phyloP scores from a whole-genome alignment of 2,797 vertebrate genomes.

The Masticophis lateralis region DNA sequence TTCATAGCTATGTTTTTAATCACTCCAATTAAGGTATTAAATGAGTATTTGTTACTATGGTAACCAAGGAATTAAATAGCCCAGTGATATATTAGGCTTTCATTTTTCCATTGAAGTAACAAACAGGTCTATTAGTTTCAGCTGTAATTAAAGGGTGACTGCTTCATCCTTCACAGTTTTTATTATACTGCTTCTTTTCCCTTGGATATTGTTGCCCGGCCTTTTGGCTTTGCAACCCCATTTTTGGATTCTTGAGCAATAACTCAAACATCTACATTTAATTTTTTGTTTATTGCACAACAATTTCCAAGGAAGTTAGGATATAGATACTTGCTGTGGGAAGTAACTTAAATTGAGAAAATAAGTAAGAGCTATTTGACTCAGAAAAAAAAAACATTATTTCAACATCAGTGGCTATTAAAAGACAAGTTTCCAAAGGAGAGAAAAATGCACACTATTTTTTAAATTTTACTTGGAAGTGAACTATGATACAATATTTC shows the following conservation, averaged over 20 bases:
- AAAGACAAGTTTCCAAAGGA: neutral
- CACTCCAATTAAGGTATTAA: slow-evolving; percentile 36
- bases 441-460: neutral
- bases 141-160: neutral
- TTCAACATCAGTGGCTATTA: neutral
- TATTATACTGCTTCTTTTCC: neutral
- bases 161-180: neutral
- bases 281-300: neutral
- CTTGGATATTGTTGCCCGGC: neutral
- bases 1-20: slow-evolving; percentile 29
- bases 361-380: neutral
- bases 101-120: neutral
- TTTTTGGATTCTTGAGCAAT: neutral
- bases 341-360: neutral
- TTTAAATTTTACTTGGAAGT: neutral
- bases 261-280: neutral
- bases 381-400: neutral
- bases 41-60: slow-evolving; percentile 30
- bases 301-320: neutral
- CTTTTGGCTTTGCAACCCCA: neutral
- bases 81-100: slow-evolving; percentile 1
- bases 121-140: neutral
- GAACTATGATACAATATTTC: neutral
- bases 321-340: neutral
- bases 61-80: slow-evolving; percentile 45